Evolutionary conservation across 2,113 vertebrate genomes (phyloP).

Genomic region (Arenaria interpres): DNA sequence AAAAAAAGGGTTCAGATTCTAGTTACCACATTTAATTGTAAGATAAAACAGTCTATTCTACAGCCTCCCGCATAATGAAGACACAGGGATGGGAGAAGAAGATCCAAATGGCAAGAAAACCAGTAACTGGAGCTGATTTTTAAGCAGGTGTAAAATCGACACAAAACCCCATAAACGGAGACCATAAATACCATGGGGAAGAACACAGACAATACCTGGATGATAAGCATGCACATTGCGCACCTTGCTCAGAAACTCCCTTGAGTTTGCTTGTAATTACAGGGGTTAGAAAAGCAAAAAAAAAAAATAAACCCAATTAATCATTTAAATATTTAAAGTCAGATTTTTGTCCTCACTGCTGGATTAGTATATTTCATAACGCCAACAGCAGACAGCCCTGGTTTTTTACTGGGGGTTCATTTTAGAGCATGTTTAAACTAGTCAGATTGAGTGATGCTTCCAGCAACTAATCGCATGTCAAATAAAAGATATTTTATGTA

Average conservation of each 20-base stretch:
- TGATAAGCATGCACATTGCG: slow-evolving; percentile 47
- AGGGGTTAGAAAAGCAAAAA: slow-evolving; percentile 72
- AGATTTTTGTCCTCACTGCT: slow-evolving; percentile 71
- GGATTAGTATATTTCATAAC: slow-evolving; percentile 79
- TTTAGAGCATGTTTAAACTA: slow-evolving; percentile 84
- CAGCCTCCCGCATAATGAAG: background rate
- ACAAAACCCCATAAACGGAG: background rate
- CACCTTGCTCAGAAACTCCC: slow-evolving; percentile 76
- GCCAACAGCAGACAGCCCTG: slow-evolving; percentile 72
- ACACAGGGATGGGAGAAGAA: background rate
- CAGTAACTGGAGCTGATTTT: background rate
- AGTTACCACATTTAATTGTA: background rate
- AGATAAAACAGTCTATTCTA: background rate
- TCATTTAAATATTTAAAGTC: slow-evolving; percentile 82
- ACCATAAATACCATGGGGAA: slow-evolving; percentile 25
- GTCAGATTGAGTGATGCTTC: slow-evolving; percentile 87
- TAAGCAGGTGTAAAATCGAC: background rate
- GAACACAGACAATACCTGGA: slow-evolving; percentile 19
- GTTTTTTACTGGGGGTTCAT: slow-evolving; percentile 77
- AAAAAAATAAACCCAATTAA: slow-evolving; percentile 73
- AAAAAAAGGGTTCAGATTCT: background rate
- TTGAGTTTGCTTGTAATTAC: slow-evolving; percentile 74
- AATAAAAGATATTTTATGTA: slow-evolving; percentile 91
- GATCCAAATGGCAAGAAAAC: background rate
- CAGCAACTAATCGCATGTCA: slow-evolving; percentile 88